Evolutionary conservation across 2,888 invertebrate species (phyloP), one percentile per base, ranked within the genome.

Genomic region (Sympetrum striolatum): DNA sequence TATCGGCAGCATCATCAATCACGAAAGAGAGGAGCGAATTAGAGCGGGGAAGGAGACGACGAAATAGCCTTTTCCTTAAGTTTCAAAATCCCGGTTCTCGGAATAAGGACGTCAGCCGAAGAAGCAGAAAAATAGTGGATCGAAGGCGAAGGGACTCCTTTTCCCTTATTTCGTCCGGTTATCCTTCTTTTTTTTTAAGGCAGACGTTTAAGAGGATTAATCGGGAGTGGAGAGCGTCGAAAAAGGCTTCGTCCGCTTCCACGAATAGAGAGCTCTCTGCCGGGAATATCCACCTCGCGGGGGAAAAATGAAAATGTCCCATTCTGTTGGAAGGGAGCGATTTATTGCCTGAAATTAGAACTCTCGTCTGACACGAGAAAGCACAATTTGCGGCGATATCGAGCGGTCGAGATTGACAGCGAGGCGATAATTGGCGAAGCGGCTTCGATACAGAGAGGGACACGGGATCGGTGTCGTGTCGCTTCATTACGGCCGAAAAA

Each of bases 51-150:
- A 18, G 18, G 53, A 18, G 81, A 15, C 1, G 48, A 48, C 22
- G n/a, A 44, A 60, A 86, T 60, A 60, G 64, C 58, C 53, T 58
- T 82, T 58, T 58, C 86, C 86, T 86, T 86, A 39, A 58, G 58
- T 82, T 58, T 82, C 35, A 86, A 86, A 86, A 86, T 82, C 58
- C 86, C 86, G 86, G 86, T 86, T 39, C 86, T 60, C 18, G 64
- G 86, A 86, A 60, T 86, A 86, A 86, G 86, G 86, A 48, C 60
- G n/a, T 37, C n/a, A 22, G 58, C 60, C n/a, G 35, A 58, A 58
- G 58, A 82, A 82, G 86, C n/a, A 60, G 35, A 48, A 31, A 53
- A 81, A 81, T 81, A 25, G 82, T 58, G 58, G 18, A 86, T 39
- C 86, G 86, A 86, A 60, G 64, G 37, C n/a, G 86, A 86, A 86